Conservation (phyloP, 2,797 vertebrate species). For the Argyrosomus regius region DNA sequence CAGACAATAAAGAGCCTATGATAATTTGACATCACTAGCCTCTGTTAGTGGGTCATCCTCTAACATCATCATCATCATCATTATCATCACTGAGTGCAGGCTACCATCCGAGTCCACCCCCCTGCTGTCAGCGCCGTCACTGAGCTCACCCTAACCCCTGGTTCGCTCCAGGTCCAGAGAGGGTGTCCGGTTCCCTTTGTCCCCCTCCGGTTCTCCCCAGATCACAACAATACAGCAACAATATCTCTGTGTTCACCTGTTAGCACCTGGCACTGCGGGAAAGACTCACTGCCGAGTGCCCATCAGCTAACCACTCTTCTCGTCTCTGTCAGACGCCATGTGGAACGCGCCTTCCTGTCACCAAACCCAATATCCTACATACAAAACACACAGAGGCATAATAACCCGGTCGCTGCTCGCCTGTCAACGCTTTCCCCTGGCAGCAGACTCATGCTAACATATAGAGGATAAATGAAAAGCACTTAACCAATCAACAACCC, state of each 20-base stretch:
- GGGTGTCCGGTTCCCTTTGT: slow-evolving; percentile 81
- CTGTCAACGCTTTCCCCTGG: slow-evolving; percentile 71
- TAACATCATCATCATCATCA: slow-evolving; percentile 52
- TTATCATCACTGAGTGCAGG: slow-evolving; percentile 61
- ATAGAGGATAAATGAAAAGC: slow-evolving; percentile 76
- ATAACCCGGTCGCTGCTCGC: slow-evolving; percentile 59
- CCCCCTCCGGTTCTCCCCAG: slow-evolving; percentile 57
- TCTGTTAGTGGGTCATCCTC: slow-evolving; percentile 56
- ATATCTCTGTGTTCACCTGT: slow-evolving; percentile 84
- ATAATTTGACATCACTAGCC: slow-evolving; percentile 57
- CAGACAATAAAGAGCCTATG: slow-evolving; percentile 63
- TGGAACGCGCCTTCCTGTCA: slow-evolving; percentile 80
- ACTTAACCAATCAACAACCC: slow-evolving; percentile 78
- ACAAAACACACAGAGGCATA: slow-evolving; percentile 73
- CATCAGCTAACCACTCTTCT: slow-evolving; percentile 63
- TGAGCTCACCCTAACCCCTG: slow-evolving; percentile 71
- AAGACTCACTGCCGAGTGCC: slow-evolving; percentile 56
- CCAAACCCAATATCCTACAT: slow-evolving; percentile 74
- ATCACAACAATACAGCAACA: slow-evolving; percentile 73
- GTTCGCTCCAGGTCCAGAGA: slow-evolving; percentile 62
- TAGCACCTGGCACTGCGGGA: slow-evolving; percentile 72
- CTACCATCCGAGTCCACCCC: slow-evolving; percentile 56
- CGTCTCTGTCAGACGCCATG: slow-evolving; percentile 77
- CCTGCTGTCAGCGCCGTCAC: slow-evolving; percentile 71
- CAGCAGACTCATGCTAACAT: slow-evolving; percentile 71